A percentile compares a stretch with the other conserved stretches of the same genome.
These are phyloP conservation scores for Drosophila funebris DNA, from an alignment of 1,140 invertebrate species.

Conservation along the genomic window DNA sequence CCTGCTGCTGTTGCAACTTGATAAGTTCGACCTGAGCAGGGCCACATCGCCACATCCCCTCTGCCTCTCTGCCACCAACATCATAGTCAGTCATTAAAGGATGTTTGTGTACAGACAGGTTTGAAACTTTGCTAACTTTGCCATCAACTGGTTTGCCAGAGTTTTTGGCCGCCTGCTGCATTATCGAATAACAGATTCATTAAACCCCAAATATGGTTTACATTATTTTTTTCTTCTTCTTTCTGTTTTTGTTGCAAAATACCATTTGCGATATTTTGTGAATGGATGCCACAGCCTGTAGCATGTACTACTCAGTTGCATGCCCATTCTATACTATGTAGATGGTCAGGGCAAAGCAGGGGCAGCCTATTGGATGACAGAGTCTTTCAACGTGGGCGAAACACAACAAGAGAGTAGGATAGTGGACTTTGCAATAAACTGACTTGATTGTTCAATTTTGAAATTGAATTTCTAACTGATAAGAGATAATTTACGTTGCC, in stretches of 20 bases:
- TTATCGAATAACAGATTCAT: slow-evolving; percentile 79
- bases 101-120: slow-evolving; percentile 52
- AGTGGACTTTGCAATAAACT: too few relatives aligned
- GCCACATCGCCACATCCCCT: neutral
- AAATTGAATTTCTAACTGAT: too few relatives aligned
- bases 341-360: too few relatives aligned
- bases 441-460: too few relatives aligned
- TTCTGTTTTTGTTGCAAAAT: too few relatives aligned
- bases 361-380: too few relatives aligned
- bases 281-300: too few relatives aligned
- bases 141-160: slow-evolving; percentile 36
- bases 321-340: too few relatives aligned
- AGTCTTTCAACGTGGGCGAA: too few relatives aligned
- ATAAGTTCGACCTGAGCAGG: slow-evolving; percentile 52
- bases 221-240: too few relatives aligned
- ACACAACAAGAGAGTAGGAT: too few relatives aligned
- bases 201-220: slow-evolving; percentile 70
- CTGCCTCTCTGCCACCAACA: neutral
- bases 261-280: slow-evolving; percentile 12
- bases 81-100: slow-evolving; percentile 43
- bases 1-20: slow-evolving; percentile 35
- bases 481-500: too few relatives aligned
- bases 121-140: slow-evolving; percentile 71
- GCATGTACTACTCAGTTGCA: neutral
- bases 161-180: slow-evolving; percentile 49